Evolutionary conservation across 2,888 invertebrate species (phyloP).

Genomic region (Gerris lacustris): DNA sequence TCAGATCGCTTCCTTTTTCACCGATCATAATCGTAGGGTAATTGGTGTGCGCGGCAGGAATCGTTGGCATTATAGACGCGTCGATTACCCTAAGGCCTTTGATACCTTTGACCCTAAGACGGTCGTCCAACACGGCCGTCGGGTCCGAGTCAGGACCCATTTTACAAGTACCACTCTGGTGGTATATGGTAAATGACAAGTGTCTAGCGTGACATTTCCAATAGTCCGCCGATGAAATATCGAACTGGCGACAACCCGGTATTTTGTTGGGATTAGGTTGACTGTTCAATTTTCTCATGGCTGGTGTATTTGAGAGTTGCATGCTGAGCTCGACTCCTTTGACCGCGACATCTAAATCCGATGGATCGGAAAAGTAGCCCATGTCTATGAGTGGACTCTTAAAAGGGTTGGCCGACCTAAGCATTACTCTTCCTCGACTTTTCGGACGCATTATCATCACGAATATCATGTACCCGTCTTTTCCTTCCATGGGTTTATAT

Average conservation of each 20-base stretch:
- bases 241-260: slow-evolving; percentile 43
- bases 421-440: slow-evolving; percentile 52
- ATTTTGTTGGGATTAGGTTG: slow-evolving; percentile 43
- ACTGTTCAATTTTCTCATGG: slow-evolving; percentile 48
- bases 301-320: slow-evolving; percentile 42
- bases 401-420: slow-evolving; percentile 50
- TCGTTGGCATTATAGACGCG: slow-evolving; percentile 53
- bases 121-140: slow-evolving; percentile 45
- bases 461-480: slow-evolving; percentile 45
- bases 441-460: slow-evolving; percentile 55
- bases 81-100: slow-evolving; percentile 52
- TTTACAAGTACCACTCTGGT: slow-evolving; percentile 47
- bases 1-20: slow-evolving; percentile 45
- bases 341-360: slow-evolving; percentile 51
- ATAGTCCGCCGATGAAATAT: slow-evolving; percentile 48
- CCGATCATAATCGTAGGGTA: slow-evolving; percentile 59
- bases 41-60: slow-evolving; percentile 53
- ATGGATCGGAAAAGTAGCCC: slow-evolving; percentile 50
- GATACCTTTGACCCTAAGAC: slow-evolving; percentile 48
- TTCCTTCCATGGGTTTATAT: slow-evolving; percentile 38
- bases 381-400: slow-evolving; percentile 53
- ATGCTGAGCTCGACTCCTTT: slow-evolving; percentile 45
- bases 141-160: slow-evolving; percentile 45
- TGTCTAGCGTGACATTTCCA: slow-evolving; percentile 53
- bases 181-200: slow-evolving; percentile 51